Evolutionary conservation across 2,888 invertebrate species (phyloP), one percentile per base, ranked within the genome.

Genomic region (Leptinotarsa juncta): DNA sequence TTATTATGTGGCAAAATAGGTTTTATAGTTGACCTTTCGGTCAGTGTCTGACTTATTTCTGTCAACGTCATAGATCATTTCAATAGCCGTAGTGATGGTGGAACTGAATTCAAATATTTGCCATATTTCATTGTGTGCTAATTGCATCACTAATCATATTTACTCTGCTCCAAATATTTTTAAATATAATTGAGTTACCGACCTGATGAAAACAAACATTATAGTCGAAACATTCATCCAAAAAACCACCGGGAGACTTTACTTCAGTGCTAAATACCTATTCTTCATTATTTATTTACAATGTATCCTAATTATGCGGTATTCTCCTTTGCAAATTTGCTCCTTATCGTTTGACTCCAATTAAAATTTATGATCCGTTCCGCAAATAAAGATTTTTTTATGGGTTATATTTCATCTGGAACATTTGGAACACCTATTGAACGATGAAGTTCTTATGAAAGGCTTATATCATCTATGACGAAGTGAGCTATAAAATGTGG

Each of bases 341-440:
- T 69, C n/a, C 18, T 71, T 69, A 72, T 60, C 51, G 50, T 68
- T 72, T 23, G n/a, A 32, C 65, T 53, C 23, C 51, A 55, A 51
- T 75, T 53, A 70, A 75, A 73, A 75, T 74, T 73, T 71, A 77
- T 66, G 66, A 65, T 65, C 66, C 73, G 73, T 69, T 73, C 67
- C 18, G 65, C 65, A 48, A 69, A 73, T 74, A 77, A 74, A 72
- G 42, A 68, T 73, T 49, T 71, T 26, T 77, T 77, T 77, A 75
- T 75, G 62, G 71, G 69, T 70, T 53, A 75, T 75, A 77, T 77
- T 77, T 77, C 69, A 77, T 73, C 70, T 69, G 65, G 55, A 72
- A 77, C 71, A 72, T 71, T 73, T 75, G 62, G 69, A 74, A 69
- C 69, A 74, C 73, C 67, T 68, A 68, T 55, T n/a, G 53, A 15